Evolutionary conservation across 1,140 invertebrate species (phyloP), one percentile per base, ranked within the genome.

Genomic region (Bombus superbus): DNA sequence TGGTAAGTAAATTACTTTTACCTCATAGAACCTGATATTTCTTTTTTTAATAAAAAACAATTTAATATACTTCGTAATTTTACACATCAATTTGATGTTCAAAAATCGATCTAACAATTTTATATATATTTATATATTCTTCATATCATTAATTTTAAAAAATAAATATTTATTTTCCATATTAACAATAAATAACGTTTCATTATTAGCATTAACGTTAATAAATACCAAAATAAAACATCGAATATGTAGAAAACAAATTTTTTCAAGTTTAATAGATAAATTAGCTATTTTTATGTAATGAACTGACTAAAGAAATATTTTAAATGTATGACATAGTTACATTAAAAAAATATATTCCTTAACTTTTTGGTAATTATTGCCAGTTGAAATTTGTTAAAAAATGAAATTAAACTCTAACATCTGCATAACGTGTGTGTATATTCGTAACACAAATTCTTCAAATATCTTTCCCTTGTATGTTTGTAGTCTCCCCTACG

Each of bases 401-500:
- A 38, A 72, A 69, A 40, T 76, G 53, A 53, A 75, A 81, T 80
- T 72, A 57, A 80, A 42, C 6, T 84, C 22, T 71, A 82, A 88
- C 32, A 53, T 38, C 18, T 85, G 73, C 22, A n/a, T 35, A n/a
- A 62, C 35, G 10, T 62, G 28, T n/a, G 59, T 62, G 28, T n/a
- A 13, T 62, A n/a, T 74, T 40, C 25, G 1, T 40, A 57, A 81
- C 32, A 57, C 10, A 78, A 77, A 85, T 75, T 86, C 83, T 85
- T 89, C 87, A 86, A 88, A 76, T 87, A 91, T 89, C 75, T 89
- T 87, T 89, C 53, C 76, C 76, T 64, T 88, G 89, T 83, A 88
- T 68, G 72, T 81, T 91, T 82, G 89, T 35, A 79, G 78, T 89
- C 82, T 89, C 83, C 73, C 79, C 44, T 91, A 86, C 59, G 83